Evolutionary conservation across 2,797 vertebrate genomes (phyloP), one percentile per base, ranked within the genome.

Genomic region (Artibeus lituratus): DNA sequence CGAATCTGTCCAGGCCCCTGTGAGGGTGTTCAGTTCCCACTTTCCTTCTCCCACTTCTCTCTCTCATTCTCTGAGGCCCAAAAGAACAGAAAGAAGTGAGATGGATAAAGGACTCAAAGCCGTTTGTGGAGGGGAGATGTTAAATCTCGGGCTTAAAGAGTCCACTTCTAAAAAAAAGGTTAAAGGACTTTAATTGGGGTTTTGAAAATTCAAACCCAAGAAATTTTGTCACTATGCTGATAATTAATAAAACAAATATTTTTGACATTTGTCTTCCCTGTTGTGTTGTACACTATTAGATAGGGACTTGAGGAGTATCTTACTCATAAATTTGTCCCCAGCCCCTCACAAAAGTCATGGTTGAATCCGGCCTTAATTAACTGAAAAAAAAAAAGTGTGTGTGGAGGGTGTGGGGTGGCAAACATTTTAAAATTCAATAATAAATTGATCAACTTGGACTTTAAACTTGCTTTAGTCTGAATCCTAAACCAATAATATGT

Each of bases 141-240:
- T 72, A 82, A 85, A 72, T n/a, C 18, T 44, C 55, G 7, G 39
- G 2, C 12, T 86, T 88, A 39, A 21, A 67, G 4, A 55, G 2
- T 51, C 19, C 51, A 0, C 42, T 59, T 90, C 73, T 77, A 39
- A 44, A 73, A 44, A 47, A 39, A 14, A 70, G 11, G 11, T 62
- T 59, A 53, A 72, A 69, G 18, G 57, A 29, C 7, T 91, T 22
- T 77, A 89, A 76, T 29, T 22, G 29, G 12, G 9, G 6, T 69
- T 93, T 93, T 67, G 42, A 90, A 87, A 89, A 47, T 51, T 67
- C 24, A 55, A 87, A 80, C 39, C 35, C 18, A 44, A 93, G 39
- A 76, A 42, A 78, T 35, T 29, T 49, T 32, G 55, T 88, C 24
- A 10, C 14, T 32, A 32, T n/a, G 29, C 12, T 39, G 39, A 51